phyloP scores from a whole-genome alignment of 1,140 invertebrate species.

The Popillia japonica region DNA sequence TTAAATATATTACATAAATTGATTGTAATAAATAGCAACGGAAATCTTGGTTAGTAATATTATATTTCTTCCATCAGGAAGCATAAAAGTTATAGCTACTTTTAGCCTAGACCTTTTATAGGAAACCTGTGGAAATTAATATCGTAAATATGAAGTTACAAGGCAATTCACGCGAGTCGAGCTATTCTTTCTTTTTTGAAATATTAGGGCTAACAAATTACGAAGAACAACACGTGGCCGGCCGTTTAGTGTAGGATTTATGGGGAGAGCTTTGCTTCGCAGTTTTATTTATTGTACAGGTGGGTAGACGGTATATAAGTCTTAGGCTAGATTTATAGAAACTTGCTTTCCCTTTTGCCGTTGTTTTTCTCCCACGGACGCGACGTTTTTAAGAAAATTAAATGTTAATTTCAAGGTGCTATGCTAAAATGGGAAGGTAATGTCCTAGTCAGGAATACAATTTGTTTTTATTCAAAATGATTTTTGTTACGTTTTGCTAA shows the following conservation, averaged over 20 bases:
- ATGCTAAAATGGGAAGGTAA: background rate
- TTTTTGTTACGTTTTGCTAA: too few species aligned
- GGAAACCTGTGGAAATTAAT: conserved; percentile 58
- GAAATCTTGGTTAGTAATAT: too few species aligned
- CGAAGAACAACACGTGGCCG: conserved; percentile 55
- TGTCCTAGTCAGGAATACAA: too few species aligned
- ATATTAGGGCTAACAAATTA: conserved; percentile 57
- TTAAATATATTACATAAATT: too few species aligned
- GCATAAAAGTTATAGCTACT: background rate
- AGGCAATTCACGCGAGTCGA: conserved; percentile 55
- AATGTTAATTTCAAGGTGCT: background rate
- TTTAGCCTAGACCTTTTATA: background rate
- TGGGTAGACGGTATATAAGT: conserved; percentile 46
- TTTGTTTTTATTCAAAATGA: too few species aligned
- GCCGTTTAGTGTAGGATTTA: conserved; percentile 54
- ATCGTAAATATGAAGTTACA: conserved; percentile 59
- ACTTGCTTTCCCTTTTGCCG: conserved; percentile 4
- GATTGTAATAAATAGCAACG: too few species aligned
- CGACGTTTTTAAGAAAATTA: background rate
- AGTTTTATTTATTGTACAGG: conserved; percentile 56
- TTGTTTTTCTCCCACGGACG: background rate
- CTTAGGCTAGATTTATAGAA: conserved; percentile 46
- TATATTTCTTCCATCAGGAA: background rate
- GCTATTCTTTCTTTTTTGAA: conserved; percentile 53
- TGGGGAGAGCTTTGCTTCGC: conserved; percentile 52